A percentile compares a stretch with the other conserved stretches of the same genome.
These are phyloP conservation scores for Xestia c-nigrum DNA, from an alignment of 2,888 invertebrate species.

Conservation along the genomic window DNA sequence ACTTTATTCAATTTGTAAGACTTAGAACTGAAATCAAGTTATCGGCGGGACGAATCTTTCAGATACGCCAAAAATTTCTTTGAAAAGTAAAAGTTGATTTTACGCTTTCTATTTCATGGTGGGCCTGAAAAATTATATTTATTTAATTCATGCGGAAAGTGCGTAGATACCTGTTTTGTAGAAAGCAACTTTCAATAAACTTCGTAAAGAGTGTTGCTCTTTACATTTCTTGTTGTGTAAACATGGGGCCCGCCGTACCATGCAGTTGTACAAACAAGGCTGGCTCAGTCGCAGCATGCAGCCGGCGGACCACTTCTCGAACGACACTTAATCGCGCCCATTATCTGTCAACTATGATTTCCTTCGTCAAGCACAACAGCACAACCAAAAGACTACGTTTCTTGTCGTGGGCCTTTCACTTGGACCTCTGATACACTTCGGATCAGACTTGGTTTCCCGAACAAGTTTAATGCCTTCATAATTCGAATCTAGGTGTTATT, in stretches of 20 bases:
- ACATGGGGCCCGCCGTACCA: not conserved
- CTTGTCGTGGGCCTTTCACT: conserved; percentile 65
- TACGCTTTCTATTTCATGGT: conserved; percentile 46
- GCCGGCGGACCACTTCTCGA: conserved; percentile 56
- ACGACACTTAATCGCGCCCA: conserved; percentile 67
- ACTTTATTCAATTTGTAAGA: conserved; percentile 31
- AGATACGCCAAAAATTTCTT: conserved; percentile 39
- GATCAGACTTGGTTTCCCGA: conserved; percentile 40
- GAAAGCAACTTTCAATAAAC: not conserved
- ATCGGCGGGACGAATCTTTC: conserved; percentile 41
- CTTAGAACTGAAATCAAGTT: conserved; percentile 42
- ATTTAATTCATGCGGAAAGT: conserved; percentile 19
- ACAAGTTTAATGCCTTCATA: conserved; percentile 57
- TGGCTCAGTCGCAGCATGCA: conserved; percentile 17
- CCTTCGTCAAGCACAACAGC: conserved; percentile 58
- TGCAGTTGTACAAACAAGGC: conserved; percentile 32
- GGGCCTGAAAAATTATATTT: conserved; percentile 7
- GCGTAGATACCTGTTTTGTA: not conserved
- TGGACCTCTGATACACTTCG: conserved; percentile 62
- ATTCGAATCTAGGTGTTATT: conserved; percentile 40
- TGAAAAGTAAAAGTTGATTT: conserved; percentile 36
- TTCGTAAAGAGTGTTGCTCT: not conserved
- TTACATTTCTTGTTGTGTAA: conserved; percentile 5
- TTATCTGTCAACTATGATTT: conserved; percentile 76
- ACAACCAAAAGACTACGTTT: conserved; percentile 46